Conservation (phyloP, 2,888 invertebrate species). For the Penaeus monodon region DNA sequence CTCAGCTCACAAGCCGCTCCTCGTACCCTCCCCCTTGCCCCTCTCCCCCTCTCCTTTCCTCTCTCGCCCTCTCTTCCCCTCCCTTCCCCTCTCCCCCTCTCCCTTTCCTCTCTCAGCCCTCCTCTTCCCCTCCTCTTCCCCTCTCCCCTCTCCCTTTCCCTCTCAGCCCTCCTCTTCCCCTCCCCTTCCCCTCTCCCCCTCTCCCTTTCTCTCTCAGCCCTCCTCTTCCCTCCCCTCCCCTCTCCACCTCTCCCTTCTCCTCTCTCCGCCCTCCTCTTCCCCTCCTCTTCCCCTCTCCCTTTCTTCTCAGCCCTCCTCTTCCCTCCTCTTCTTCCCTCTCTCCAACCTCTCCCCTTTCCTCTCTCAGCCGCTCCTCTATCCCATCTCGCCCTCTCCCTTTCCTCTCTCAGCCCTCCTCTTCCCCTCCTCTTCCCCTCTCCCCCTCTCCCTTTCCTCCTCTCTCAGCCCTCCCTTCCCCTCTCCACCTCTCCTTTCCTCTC, state of each 20-base stretch:
- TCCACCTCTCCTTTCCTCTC: neutral
- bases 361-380: no score
- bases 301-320: no score
- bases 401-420: neutral
- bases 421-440: neutral
- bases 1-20: neutral
- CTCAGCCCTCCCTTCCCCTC: no score
- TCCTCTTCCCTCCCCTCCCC: neutral
- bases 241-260: neutral
- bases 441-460: neutral
- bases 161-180: neutral
- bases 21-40: neutral
- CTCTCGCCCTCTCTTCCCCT: neutral
- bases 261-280: neutral
- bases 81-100: neutral
- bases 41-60: neutral
- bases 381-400: no score
- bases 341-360: neutral
- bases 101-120: no score
- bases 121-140: conserved; percentile 1
- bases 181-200: neutral
- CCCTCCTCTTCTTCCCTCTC: conserved; percentile 5
- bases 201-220: neutral
- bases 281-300: conserved; percentile 18
- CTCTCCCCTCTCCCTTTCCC: neutral